Percentiles rank a stretch among this genome's conserved stretches.
Evolutionary conservation across 2,888 invertebrate species (phyloP).

Genomic region (Drosophila imparisetae): DNA sequence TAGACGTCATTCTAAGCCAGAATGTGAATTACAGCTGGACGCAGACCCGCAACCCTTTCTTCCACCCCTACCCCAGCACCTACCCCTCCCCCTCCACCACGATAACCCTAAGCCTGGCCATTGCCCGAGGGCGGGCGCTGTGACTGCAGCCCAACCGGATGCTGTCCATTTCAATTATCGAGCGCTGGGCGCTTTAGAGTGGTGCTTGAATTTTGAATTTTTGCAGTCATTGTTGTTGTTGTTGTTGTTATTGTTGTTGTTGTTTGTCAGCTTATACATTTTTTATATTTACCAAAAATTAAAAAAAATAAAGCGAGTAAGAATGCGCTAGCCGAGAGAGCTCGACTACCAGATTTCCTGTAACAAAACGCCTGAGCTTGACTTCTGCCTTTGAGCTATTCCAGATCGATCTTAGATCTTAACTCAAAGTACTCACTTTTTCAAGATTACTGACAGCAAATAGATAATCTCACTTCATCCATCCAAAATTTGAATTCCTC

Average conservation of each 20-base stretch:
- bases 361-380: background rate
- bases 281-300: constrained; percentile 58
- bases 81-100: background rate
- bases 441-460: background rate
- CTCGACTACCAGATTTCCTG: constrained; percentile 6
- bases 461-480: background rate
- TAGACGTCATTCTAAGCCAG: constrained; percentile 40
- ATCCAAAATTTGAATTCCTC: background rate
- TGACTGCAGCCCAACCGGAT: constrained; percentile 74
- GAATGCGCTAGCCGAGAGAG: background rate
- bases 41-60: background rate
- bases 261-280: constrained; percentile 69
- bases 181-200: constrained; percentile 72
- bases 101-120: background rate
- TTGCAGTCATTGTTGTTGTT: constrained; percentile 57
- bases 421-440: background rate
- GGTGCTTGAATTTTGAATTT: constrained; percentile 82
- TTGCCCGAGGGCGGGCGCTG: constrained; percentile 34
- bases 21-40: constrained; percentile 22
- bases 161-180: constrained; percentile 82
- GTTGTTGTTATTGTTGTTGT: constrained; percentile 28
- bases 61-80: background rate
- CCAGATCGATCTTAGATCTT: background rate
- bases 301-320: background rate
- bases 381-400: background rate